Base-by-base conservation (phyloP, 2,797 vertebrate species). In the Aldrovandia affinis region DNA sequence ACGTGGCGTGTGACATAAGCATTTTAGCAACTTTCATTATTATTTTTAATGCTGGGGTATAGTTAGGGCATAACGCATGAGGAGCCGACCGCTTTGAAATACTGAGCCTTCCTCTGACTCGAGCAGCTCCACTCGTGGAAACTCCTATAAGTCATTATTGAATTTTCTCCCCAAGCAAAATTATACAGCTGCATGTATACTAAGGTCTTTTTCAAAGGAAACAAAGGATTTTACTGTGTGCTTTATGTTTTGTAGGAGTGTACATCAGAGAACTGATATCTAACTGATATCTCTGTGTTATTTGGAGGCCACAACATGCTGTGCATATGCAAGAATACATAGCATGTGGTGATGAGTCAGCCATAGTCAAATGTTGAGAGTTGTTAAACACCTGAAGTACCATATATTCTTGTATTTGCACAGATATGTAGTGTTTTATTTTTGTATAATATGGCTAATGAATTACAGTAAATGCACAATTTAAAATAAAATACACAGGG, bases 81-180 rank as follows among this genome's bases (percentile, higher is more conserved):
- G 20, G 20, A 39, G 10, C 39, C 42, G 22, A 47, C 8, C 47
- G 22, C 28, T 77, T 77, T 77, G 73, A 77, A 77, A 77, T 6
- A 12, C 73, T 44, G 73, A 44, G 3, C 42, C 44, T 44, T n/a
- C 73, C 39, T 44, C 2, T 25, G 73, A n/a, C 73, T 44, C 73
- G 9, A 77, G 73, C 20, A 44, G 73, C 73, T 77, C 20, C 15
- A 36, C 33, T 47, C 9, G 42, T 77, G 73, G 73, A 47, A 77
- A 77, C 42, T 44, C 39, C 73, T 44, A 9, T 44, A 73, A 73
- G 68, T 73, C 68, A 77, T 77, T 44, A 77, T 47, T 77, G 44
- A 18, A 44, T 77, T 77, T 77, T 44, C 73, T 77, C 42, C 42
- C 4, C 42, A 42, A 25, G 42, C 20, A 15, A 77, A 47, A 77